These are phyloP conservation scores for Formica aserva DNA, from an alignment of 2,888 invertebrate species.

Conservation along the genomic window DNA sequence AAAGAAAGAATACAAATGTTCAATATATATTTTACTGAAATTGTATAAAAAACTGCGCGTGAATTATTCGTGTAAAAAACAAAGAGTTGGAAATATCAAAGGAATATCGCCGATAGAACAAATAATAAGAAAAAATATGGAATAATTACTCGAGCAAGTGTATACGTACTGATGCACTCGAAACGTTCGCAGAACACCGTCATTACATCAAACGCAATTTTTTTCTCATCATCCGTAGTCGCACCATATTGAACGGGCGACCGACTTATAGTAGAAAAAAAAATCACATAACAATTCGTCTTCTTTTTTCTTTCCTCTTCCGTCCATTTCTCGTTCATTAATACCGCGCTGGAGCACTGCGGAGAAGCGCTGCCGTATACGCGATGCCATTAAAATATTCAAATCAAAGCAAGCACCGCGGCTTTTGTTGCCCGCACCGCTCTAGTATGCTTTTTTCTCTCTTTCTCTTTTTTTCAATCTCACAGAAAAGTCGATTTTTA, in stretches of 20 bases:
- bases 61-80: neutral
- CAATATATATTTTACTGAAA: slow-evolving; percentile 1
- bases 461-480: neutral
- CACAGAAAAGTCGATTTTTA: slow-evolving; percentile 23
- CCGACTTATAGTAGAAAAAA: slow-evolving; percentile 22
- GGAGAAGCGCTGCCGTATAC: slow-evolving; percentile 6
- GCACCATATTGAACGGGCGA: slow-evolving; percentile 10
- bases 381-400: slow-evolving; percentile 43
- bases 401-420: slow-evolving; percentile 32
- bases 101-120: neutral
- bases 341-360: neutral
- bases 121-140: slow-evolving; percentile 9
- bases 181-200: neutral
- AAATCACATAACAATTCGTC: slow-evolving; percentile 22
- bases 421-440: slow-evolving; percentile 23
- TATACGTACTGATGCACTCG: neutral
- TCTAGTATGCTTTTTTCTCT: neutral
- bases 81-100: neutral
- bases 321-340: slow-evolving; percentile 36
- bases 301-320: neutral
- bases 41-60: neutral
- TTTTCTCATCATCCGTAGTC: neutral
- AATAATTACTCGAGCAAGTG: slow-evolving; percentile 18
- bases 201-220: slow-evolving; percentile 21
- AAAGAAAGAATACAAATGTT: neutral